Evolutionary conservation across 2,888 invertebrate genomes (phyloP).

Genomic region (Noctua janthe): DNA sequence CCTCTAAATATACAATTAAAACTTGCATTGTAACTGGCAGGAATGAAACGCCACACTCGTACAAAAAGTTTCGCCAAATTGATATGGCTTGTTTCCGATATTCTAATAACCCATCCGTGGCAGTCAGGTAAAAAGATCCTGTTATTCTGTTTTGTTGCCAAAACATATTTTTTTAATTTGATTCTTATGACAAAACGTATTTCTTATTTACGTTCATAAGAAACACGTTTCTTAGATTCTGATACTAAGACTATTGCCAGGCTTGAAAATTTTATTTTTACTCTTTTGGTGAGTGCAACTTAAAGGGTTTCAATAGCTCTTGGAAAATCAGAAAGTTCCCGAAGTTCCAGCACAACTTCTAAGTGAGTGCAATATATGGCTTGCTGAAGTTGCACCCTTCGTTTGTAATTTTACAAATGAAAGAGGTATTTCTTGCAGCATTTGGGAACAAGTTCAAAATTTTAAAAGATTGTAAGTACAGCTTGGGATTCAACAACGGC

Average conservation of each 20-base stretch:
- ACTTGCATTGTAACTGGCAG: not conserved
- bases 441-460: not conserved
- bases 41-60: not conserved
- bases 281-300: not conserved
- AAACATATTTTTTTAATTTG: not conserved
- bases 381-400: not conserved
- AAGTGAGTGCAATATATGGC: no score
- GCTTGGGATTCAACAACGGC: not conserved
- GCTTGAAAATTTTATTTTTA: not conserved
- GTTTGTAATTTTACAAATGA: not conserved
- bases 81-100: constrained; percentile 1
- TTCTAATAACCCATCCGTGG: no score
- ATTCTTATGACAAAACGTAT: no score
- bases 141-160: not conserved
- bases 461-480: not conserved
- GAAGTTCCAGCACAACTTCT: not conserved
- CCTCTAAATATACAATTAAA: not conserved
- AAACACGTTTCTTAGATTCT: not conserved
- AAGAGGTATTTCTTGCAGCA: not conserved
- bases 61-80: constrained; percentile 9
- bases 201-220: not conserved
- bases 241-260: not conserved
- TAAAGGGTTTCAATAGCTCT: not conserved
- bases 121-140: not conserved
- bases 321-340: not conserved